Base-by-base conservation (phyloP, 1,140 invertebrate species). In the Drosophila bipectinata region DNA sequence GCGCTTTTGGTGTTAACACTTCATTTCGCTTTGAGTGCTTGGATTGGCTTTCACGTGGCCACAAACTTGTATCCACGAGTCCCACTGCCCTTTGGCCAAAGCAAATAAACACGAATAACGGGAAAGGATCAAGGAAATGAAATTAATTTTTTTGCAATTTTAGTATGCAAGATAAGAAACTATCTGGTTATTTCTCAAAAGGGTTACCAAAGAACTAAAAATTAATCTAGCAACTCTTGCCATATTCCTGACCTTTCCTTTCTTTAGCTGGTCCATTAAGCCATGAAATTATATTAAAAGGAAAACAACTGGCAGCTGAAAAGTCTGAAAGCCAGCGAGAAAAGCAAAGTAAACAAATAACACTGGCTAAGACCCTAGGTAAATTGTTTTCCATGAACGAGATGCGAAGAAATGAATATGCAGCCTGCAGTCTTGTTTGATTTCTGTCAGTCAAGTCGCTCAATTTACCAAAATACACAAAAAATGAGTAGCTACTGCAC, bases 1-100 rank as follows among this genome's bases (percentile, higher is more conserved):
- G 69, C 68, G 34, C 45, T 78, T 83, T 67, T 32, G 69, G 60
- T 26, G 47, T 73, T 72, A 84, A 73, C 80, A 80, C 75, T 76
- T 79, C 66, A 79, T 76, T 84, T 76, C 61, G 55, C 61, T 67
- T 76, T 60, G 60, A 83, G 69, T 71, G 75, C 41, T 60, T 32
- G 57, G 58, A 77, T 67, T 59, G 78, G 41, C 49, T 62, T 49
- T 34, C 15, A 52, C 30, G 62, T 67, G 64, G 62, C 66, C 66
- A 57, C 66, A 69, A 68, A n/a, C 15, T 69, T 24, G 24, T 15
- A 12, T 14, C 49, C 62, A 68, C 21, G 45, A 14, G 10, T 5
- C 47, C 21, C 41, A 18, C n/a, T 24, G 14, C 41, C 14, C 47
- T 39, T 44, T 37, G 48, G 62, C 57, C 51, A 71, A 81, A 85